These are phyloP conservation scores for Hydroisotoma schaefferi DNA, from an alignment of 2,888 invertebrate genomes.

Conservation along the genomic window DNA sequence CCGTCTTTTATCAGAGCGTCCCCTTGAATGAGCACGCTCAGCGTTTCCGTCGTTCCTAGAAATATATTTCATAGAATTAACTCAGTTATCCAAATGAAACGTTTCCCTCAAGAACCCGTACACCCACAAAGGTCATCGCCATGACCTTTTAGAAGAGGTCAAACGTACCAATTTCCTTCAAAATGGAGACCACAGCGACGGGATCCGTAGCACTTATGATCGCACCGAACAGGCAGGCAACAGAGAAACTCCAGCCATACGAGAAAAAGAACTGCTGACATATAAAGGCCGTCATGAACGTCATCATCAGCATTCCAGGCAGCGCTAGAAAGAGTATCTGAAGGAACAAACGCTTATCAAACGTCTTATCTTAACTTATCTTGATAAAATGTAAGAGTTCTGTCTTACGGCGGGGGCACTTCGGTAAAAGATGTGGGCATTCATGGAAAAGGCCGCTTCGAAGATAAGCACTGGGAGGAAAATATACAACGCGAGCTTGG, in stretches of 20 bases:
- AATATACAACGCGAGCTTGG: conserved; percentile 44
- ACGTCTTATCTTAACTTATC: no score
- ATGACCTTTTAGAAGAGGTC: neutral
- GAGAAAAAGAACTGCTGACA: conserved; percentile 38
- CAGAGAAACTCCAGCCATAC: conserved; percentile 52
- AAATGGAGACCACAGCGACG: conserved; percentile 55
- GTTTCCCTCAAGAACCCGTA: neutral
- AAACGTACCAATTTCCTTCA: conserved; percentile 52
- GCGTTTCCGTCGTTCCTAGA: conserved; percentile 47
- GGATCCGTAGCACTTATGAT: conserved; percentile 56
- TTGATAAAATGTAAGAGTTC: neutral
- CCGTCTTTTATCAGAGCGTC: conserved; percentile 56
- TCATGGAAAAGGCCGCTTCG: conserved; percentile 47
- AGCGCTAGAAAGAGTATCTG: conserved; percentile 44
- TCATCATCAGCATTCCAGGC: conserved; percentile 47
- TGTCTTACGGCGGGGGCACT: conserved; percentile 32
- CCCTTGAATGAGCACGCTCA: conserved; percentile 54
- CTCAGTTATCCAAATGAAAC: neutral
- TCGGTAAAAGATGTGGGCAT: conserved; percentile 45
- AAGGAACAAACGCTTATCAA: no score
- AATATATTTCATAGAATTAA: neutral
- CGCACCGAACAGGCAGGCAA: conserved; percentile 53
- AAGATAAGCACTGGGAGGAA: conserved; percentile 46
- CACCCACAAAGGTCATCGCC: neutral
- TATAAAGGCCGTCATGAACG: conserved; percentile 41